Base-by-base conservation (phyloP, 2,113 vertebrate species). In the Pogonocichla stellata region DNA sequence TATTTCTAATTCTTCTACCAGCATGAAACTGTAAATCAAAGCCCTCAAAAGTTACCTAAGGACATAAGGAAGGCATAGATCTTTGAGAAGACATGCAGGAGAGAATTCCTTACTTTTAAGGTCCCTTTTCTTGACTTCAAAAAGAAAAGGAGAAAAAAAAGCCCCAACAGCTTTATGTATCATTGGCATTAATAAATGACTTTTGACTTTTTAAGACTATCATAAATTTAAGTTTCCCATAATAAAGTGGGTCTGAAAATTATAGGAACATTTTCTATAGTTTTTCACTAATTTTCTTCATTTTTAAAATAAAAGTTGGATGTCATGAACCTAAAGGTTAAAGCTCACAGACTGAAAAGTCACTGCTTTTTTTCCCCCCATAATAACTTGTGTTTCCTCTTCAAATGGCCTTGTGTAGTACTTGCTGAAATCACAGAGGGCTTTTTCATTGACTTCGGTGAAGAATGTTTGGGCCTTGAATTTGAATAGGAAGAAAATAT, bases 131-230 rank as follows among this genome's bases (percentile, higher is more conserved):
- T 54, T 67, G 2, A 79, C 14, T 47, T 87, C 4, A 82, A 64
- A 84, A 79, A 33, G 4, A 15, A 84, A 75, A 65, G 8, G 7
- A 56, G 3, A 6, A 45, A 34, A 64, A 40, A 51, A 19, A 3
- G 8, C 0, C 0, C 1, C 11, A 51, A 20, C 1, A 54, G 47
- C 6, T 42, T 80, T 25, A 38, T 1, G 0, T 26, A 51, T 43
- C 5, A 6, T 20, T 78, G 5, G 5, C 16, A 14, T 48, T 80
- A 82, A 69, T 26, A 75, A 88, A 54, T 29, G 3, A 28, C 0
- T 0, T 34, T 36, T 60, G 8, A 4, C 0, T 38, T 40, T 64
- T 80, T 62, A 61, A 50, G 23, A 33, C 5, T 4, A 50, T 19
- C 12, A 74, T 7, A 69, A 66, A 34, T 25, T 31, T 10, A 38